phyloP scores from a whole-genome alignment of 2,797 vertebrate species.

The Cyprinodon diabolis region DNA sequence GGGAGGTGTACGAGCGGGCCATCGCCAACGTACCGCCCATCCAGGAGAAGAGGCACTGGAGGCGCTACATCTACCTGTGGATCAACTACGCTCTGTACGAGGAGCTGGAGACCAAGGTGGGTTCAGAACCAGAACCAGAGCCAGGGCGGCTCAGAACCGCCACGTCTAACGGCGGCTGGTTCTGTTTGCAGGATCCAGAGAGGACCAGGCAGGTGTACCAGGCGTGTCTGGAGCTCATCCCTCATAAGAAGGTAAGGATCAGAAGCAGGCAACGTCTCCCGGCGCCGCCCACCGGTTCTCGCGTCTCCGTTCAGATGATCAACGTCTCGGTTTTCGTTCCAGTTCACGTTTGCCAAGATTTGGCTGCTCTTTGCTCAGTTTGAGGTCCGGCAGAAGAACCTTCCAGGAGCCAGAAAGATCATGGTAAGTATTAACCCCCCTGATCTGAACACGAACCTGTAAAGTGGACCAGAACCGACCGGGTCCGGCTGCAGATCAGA shows the following conservation, averaged over 20 bases:
- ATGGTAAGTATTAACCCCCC: conserved; percentile 82
- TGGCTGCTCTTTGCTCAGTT: conserved; percentile 95
- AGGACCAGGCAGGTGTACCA: conserved; percentile 95
- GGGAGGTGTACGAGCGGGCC: conserved; percentile 95
- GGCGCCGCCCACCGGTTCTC: neutral
- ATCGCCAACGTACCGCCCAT: conserved; percentile 94
- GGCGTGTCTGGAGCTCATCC: conserved; percentile 93
- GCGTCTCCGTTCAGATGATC: too few relatives aligned
- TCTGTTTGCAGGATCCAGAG: conserved; percentile 86
- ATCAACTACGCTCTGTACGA: conserved; percentile 96
- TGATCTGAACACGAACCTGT: neutral
- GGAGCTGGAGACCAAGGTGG: conserved; percentile 94
- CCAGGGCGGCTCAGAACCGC: neutral
- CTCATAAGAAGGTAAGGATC: conserved; percentile 94
- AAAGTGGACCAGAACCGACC: too few relatives aligned
- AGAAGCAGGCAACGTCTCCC: neutral
- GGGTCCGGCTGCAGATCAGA: too few relatives aligned
- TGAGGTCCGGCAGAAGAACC: conserved; percentile 98
- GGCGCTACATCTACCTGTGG: conserved; percentile 97
- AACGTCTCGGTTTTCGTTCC: conserved; percentile 32
- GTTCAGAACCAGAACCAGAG: conserved; percentile 1
- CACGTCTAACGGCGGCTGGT: neutral
- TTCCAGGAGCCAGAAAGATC: conserved; percentile 87
- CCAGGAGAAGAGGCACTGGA: conserved; percentile 98
- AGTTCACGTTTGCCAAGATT: conserved; percentile 99